Evolutionary conservation across 2,888 invertebrate species (phyloP), one percentile per base, ranked within the genome.

Genomic region (Dicyrtomina minuta): DNA sequence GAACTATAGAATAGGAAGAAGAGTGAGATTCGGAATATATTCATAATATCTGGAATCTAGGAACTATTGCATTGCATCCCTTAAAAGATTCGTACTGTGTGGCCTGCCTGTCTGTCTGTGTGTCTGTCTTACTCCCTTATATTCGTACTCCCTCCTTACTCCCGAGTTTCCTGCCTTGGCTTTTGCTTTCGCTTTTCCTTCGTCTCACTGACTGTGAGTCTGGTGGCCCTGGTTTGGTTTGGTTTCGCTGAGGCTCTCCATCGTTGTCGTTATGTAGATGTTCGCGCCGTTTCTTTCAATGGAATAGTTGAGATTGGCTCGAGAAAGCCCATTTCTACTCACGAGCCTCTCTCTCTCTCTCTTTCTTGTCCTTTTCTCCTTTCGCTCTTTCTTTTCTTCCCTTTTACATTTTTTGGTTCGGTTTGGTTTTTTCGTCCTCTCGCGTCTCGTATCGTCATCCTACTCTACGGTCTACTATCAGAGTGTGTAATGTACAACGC

Each of bases 31-130:
- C 2, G 20, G 27, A 12, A 55, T 15, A 55, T 26, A 27, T 26
- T 55, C 27, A 55, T 26, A 33, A 46, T 46, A 55, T 55, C 26
- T 55, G 26, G 24, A 55, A 55, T 22, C 55, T 55, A 26, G 26
- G 27, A 55, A 24, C 55, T 55, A 55, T 55, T 55, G 24, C 55
- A 55, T 55, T 55, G 24, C 55, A 24, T 55, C 24, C 55, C 24
- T 26, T 55, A 55, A 55, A 55, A 55, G 24, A 55, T 55, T 55
- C 15, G 15, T 24, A 10, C 55, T n/a, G 24, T 55, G 26, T 15
- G 22, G 51, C 4, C 41, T 58, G 15, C 17, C 17, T 27, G 4
- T 58, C 1, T 46, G 4, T 46, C 20, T 46, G 5, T 12, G 5
- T 46, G 5, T 12, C 46, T 46, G n/a, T 12, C 46, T 46, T 12